These are phyloP conservation scores for Dryococelus australis DNA, from an alignment of 2,888 invertebrate genomes.

Conservation along the genomic window DNA sequence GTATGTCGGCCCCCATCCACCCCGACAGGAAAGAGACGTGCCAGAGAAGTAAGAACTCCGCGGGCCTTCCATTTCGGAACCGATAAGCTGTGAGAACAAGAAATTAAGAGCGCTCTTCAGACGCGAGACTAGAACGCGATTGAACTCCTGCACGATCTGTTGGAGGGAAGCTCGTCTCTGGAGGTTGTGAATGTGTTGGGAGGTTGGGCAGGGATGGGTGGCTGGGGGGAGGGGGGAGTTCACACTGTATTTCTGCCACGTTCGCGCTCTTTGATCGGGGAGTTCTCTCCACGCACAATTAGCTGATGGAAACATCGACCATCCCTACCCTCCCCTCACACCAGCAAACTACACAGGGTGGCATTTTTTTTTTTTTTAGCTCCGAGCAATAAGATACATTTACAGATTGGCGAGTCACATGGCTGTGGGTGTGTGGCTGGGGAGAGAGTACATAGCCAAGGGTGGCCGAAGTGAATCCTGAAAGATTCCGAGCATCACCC, in stretches of 20 bases:
- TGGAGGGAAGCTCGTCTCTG: neutral
- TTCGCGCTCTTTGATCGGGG: neutral
- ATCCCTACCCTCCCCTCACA: neutral
- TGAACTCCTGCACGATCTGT: neutral
- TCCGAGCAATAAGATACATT: constrained; percentile 21
- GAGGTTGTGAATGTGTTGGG: neutral
- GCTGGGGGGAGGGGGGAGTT: no score
- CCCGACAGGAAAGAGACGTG: no score
- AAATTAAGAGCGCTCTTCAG: neutral
- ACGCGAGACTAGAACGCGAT: neutral
- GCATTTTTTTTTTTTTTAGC: constrained; percentile 18
- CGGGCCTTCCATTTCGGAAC: neutral
- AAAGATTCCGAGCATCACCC: neutral
- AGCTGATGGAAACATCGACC: neutral
- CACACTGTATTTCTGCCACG: neutral
- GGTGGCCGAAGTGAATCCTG: neutral
- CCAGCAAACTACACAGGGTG: neutral
- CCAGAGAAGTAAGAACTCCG: neutral
- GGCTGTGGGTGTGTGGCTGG: neutral
- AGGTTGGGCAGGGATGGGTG: neutral
- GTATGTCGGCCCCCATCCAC: no score
- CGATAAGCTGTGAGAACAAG: neutral
- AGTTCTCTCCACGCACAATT: constrained; percentile 4
- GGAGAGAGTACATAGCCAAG: neutral
- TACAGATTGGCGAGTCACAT: constrained; percentile 18